Percentiles rank a stretch among this genome's conserved stretches.
phyloP scores from a whole-genome alignment of 1,140 invertebrate genomes.

The Diorhabda carinulata region DNA sequence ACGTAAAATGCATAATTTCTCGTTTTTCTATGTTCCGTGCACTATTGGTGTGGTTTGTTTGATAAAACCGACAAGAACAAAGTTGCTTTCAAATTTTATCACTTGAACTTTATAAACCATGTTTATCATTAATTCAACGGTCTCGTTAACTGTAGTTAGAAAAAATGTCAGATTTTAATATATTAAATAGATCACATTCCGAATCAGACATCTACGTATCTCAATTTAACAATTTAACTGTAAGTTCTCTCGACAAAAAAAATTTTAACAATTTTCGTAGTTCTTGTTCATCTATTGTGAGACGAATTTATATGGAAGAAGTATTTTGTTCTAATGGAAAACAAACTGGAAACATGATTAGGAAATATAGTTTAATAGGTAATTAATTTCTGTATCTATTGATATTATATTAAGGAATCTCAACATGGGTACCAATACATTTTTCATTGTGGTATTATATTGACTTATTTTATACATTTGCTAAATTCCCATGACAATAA shows the following conservation, averaged over 20 bases:
- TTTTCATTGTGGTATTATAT: neutral
- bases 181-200: slow-evolving; percentile 18
- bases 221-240: neutral
- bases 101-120: too few species aligned
- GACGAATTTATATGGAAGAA: slow-evolving; percentile 14
- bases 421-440: neutral
- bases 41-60: too few species aligned
- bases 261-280: neutral
- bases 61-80: too few species aligned
- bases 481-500: neutral
- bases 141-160: too few species aligned
- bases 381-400: neutral
- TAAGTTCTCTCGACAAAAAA: neutral
- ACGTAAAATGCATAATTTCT: too few species aligned
- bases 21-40: too few species aligned
- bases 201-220: slow-evolving; percentile 14
- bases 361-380: neutral
- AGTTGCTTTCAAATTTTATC: too few species aligned
- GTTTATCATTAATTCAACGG: too few species aligned
- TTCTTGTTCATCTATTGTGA: neutral
- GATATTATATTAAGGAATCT: too few species aligned
- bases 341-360: neutral
- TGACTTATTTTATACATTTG: neutral
- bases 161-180: too few species aligned
- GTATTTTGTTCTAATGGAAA: neutral